Evolutionary conservation across 1,140 invertebrate species (phyloP).

Genomic region (Ceratosolen solmsi): DNA sequence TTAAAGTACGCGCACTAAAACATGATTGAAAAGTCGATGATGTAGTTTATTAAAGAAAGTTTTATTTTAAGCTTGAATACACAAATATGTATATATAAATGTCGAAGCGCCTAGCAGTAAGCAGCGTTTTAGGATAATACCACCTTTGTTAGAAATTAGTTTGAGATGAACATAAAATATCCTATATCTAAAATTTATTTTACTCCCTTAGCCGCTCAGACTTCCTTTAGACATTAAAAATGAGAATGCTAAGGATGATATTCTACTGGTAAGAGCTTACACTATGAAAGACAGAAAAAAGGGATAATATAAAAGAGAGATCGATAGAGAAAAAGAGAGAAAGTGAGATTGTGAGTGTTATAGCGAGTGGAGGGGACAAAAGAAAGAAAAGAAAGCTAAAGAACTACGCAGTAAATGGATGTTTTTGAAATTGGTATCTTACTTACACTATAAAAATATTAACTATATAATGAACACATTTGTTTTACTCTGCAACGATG

Average conservation of each 20-base stretch:
- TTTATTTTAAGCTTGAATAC: too few relatives aligned
- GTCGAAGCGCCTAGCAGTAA: background rate
- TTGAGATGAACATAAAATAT: conserved; percentile 55
- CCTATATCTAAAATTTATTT: conserved; percentile 48
- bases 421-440: too few relatives aligned
- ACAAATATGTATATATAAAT: background rate
- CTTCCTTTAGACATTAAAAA: conserved; percentile 14
- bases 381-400: too few relatives aligned
- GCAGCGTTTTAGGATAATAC: background rate
- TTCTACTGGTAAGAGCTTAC: background rate
- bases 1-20: too few relatives aligned
- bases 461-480: too few relatives aligned
- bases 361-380: background rate
- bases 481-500: too few relatives aligned
- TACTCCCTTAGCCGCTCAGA: conserved; percentile 1
- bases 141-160: conserved; percentile 58
- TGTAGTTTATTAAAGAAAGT: too few relatives aligned
- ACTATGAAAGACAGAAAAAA: background rate
- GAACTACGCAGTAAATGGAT: too few relatives aligned
- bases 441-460: too few relatives aligned
- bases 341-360: background rate
- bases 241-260: conserved; percentile 10
- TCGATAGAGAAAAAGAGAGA: conserved; percentile 3
- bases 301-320: background rate
- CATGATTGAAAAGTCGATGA: too few relatives aligned